phyloP scores from a whole-genome alignment of 2,113 vertebrate species.

The Myanophis thanlyinensis region DNA sequence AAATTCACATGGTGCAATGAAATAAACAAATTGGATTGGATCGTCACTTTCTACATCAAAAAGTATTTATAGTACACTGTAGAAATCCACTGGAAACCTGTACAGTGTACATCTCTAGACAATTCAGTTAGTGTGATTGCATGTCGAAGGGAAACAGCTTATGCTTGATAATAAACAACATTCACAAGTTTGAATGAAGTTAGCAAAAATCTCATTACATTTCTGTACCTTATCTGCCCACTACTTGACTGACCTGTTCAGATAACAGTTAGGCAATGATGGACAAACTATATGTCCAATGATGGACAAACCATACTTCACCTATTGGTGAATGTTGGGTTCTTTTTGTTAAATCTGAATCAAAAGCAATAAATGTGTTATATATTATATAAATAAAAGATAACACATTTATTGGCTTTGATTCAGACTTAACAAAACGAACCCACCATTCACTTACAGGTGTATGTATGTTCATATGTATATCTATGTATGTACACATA shows the following conservation, averaged over 20 bases:
- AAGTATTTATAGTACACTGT: not conserved
- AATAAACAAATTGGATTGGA: not conserved
- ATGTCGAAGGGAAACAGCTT: not conserved
- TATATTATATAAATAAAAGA: not conserved
- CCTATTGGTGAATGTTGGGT: not conserved
- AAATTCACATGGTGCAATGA: not conserved
- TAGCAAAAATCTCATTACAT: not conserved
- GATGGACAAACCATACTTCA: too few relatives aligned
- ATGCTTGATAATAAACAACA: not conserved
- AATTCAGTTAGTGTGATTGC: not conserved
- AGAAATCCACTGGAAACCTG: not conserved
- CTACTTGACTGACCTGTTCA: not conserved
- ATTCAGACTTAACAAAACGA: not conserved
- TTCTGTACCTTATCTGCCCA: not conserved
- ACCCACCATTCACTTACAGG: not conserved
- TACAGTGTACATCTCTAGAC: not conserved
- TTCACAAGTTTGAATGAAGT: not conserved
- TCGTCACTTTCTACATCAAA: not conserved
- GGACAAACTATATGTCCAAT: not conserved
- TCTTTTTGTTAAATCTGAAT: not conserved
- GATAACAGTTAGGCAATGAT: not conserved
- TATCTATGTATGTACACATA: not conserved
- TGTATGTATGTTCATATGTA: not conserved
- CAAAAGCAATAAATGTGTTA: not conserved
- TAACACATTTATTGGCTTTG: not conserved